These are phyloP conservation scores for Trogon surrucura DNA, from an alignment of 2,113 vertebrate genomes.

Conservation along the genomic window DNA sequence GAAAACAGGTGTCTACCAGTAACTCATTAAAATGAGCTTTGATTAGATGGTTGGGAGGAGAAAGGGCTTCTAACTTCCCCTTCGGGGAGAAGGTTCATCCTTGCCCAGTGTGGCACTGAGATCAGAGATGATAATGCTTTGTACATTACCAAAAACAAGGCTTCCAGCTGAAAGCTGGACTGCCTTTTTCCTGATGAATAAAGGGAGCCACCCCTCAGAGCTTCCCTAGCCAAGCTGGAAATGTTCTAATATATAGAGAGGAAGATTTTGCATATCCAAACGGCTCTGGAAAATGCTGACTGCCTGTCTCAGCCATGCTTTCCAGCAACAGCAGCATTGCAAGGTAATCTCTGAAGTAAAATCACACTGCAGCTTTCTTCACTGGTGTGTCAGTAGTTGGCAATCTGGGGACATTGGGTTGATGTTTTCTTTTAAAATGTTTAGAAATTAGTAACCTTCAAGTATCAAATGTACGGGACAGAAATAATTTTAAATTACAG, in stretches of 20 bases:
- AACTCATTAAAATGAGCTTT: neutral
- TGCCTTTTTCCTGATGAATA: neutral
- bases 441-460: constrained; percentile 4
- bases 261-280: neutral
- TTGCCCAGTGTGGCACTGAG: neutral
- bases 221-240: neutral
- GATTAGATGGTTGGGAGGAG: neutral
- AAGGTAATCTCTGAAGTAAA: neutral
- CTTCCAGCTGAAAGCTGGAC: neutral
- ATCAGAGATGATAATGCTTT: neutral
- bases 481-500: neutral
- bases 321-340: neutral
- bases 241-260: neutral
- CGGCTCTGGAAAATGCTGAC: neutral
- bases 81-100: neutral
- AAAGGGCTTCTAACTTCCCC: neutral
- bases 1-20: neutral
- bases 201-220: neutral
- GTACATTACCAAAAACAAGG: neutral
- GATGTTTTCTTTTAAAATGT: neutral
- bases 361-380: neutral
- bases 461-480: neutral
- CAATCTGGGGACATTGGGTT: neutral
- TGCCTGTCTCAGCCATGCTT: neutral
- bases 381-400: neutral